These are phyloP conservation scores for Ambastaia sidthimunki DNA, from an alignment of 2,797 vertebrate genomes.

Conservation along the genomic window DNA sequence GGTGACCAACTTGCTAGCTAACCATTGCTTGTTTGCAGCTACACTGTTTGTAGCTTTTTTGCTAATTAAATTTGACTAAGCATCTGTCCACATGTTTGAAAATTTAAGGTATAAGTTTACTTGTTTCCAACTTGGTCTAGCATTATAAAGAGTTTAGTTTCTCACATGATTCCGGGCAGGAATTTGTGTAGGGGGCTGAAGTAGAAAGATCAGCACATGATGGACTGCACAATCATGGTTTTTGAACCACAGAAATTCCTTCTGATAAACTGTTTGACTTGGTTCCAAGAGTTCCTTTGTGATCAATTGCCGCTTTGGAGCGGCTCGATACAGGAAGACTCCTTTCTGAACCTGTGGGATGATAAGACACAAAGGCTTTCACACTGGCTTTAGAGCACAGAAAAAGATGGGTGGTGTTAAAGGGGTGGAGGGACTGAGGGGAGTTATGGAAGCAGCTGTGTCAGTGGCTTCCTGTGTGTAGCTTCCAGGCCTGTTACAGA, in stretches of 20 bases:
- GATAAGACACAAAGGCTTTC: constrained; percentile 51
- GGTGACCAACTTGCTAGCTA: constrained; percentile 62
- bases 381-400: constrained; percentile 45
- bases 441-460: constrained; percentile 66
- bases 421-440: constrained; percentile 51
- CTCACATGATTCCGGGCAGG: constrained; percentile 65
- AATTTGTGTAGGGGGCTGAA: constrained; percentile 71
- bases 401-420: constrained; percentile 64
- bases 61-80: background rate
- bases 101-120: too few species aligned
- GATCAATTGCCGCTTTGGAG: constrained; percentile 23
- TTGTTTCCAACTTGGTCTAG: background rate
- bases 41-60: background rate
- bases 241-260: constrained; percentile 48
- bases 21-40: constrained; percentile 19
- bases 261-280: constrained; percentile 33
- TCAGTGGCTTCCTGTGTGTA: constrained; percentile 69
- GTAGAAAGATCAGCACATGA: constrained; percentile 67
- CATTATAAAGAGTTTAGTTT: constrained; percentile 25
- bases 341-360: constrained; percentile 51
- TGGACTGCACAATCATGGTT: constrained; percentile 64
- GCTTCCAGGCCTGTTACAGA: constrained; percentile 50
- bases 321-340: constrained; percentile 71
- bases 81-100: too few species aligned
- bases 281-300: constrained; percentile 11